Evolutionary conservation across 2,797 vertebrate genomes (phyloP).

Genomic region (Leptatherina wallacei): DNA sequence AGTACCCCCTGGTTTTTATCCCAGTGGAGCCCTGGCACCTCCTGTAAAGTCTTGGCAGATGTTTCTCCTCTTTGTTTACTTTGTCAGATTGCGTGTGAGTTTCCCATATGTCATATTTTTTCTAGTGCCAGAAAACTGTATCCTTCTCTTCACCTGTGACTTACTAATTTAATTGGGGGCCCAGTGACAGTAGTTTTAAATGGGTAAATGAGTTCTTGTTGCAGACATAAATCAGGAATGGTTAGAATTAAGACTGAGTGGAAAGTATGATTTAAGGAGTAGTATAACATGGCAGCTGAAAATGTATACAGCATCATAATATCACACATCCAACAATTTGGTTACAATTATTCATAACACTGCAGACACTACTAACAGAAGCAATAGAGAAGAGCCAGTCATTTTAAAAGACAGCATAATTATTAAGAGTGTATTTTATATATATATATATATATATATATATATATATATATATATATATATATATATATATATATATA

Average conservation of each 20-base stretch:
- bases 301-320: neutral
- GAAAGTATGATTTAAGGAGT: neutral
- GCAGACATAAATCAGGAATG: neutral
- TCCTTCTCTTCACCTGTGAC: slow-evolving; percentile 12
- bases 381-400: neutral
- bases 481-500: too few species aligned
- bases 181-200: too few species aligned
- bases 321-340: neutral
- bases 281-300: neutral
- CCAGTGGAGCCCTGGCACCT: slow-evolving; percentile 35
- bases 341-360: too few species aligned
- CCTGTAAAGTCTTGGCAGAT: slow-evolving; percentile 36
- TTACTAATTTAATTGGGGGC: slow-evolving; percentile 12
- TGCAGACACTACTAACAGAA: neutral
- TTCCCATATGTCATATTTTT: slow-evolving; percentile 14
- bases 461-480: too few species aligned
- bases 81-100: slow-evolving; percentile 9
- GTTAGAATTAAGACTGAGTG: neutral
- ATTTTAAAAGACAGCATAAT: too few species aligned
- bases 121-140: slow-evolving; percentile 12
- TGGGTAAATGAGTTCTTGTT: neutral
- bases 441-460: too few species aligned
- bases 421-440: too few species aligned
- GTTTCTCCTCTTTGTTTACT: slow-evolving; percentile 45
- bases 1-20: slow-evolving; percentile 24